phyloP scores from a whole-genome alignment of 2,113 vertebrate genomes.

The Silurus meridionalis region DNA sequence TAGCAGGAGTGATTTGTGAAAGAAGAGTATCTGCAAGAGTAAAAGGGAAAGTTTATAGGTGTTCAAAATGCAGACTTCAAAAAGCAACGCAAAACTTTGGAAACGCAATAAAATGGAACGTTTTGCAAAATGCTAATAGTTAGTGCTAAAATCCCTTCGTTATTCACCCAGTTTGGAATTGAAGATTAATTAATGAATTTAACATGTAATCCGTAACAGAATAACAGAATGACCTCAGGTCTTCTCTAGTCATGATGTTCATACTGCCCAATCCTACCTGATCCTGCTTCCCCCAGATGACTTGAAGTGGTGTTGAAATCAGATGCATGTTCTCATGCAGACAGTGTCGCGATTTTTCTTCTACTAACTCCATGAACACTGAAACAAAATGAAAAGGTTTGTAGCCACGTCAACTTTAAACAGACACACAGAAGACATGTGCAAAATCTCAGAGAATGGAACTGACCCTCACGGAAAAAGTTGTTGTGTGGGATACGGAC shows the following conservation, averaged over 20 bases:
- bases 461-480: constrained; percentile 88
- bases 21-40: too few species aligned
- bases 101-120: neutral
- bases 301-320: constrained; percentile 82
- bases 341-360: constrained; percentile 79
- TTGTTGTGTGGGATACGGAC: constrained; percentile 87
- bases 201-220: too few species aligned
- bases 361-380: constrained; percentile 81
- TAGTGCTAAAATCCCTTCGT: too few species aligned
- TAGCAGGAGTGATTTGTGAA: too few species aligned
- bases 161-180: too few species aligned
- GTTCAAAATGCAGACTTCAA: neutral
- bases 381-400: neutral
- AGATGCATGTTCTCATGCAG: constrained; percentile 84
- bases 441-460: neutral
- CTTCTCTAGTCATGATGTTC: neutral
- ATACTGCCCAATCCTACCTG: constrained; percentile 74
- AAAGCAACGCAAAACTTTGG: neutral
- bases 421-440: neutral
- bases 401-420: neutral
- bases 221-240: too few species aligned
- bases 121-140: neutral
- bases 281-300: constrained; percentile 95
- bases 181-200: too few species aligned
- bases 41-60: too few species aligned